Evolutionary conservation across 2,797 vertebrate genomes (phyloP), one percentile per base, ranked within the genome.

Genomic region (Hylomyscus alleni): DNA sequence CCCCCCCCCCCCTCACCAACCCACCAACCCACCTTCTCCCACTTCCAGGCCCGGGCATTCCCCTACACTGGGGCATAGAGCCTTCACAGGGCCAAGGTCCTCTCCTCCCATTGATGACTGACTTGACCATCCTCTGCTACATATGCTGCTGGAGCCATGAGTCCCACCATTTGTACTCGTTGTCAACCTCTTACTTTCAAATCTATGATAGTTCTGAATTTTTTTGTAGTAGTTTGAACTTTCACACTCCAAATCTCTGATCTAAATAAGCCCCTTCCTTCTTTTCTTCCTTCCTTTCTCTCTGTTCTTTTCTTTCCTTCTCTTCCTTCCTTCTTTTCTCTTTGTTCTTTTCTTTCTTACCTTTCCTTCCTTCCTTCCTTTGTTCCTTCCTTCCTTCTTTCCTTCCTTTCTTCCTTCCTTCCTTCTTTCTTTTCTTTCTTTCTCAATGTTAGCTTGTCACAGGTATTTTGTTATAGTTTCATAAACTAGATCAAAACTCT

Each of bases 341-440:
- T 56, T 19, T 19, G 15, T 56, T 19, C 17, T 6, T 56, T 20
- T 20, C 56, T 17, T 20, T 20, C 56, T 56, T 20, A 5, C 56
- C 3, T 2, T 76, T 6, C 13, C 4, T 34, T 11, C 17, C 17
- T 14, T 6, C 14, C 4, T 17, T 34, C 31, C 7, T 29, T 3
- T 3, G 2, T 76, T 2, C 5, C 24, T 76, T 0, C 2, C 6
- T 52, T 12, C 72, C 2, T 37, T 4, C n/a, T 9, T 37, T 10
- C 56, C 56, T 24, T 26, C 58, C 24, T 26, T 60, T 22, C 22
- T 26, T 11, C 24, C 10, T 8, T 56, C 29, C 9, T 15, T 78
- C 15, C 7, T 29, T 77, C 13, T 17, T 62, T 62, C 24, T 4
- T 4, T 56, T 37, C 17, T 22, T 54, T 80, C 26, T 80, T 80